Percentiles rank a stretch among this genome's conserved stretches.
Conservation (phyloP, 2,113 vertebrate species). For the Grammomys dolichurus region DNA sequence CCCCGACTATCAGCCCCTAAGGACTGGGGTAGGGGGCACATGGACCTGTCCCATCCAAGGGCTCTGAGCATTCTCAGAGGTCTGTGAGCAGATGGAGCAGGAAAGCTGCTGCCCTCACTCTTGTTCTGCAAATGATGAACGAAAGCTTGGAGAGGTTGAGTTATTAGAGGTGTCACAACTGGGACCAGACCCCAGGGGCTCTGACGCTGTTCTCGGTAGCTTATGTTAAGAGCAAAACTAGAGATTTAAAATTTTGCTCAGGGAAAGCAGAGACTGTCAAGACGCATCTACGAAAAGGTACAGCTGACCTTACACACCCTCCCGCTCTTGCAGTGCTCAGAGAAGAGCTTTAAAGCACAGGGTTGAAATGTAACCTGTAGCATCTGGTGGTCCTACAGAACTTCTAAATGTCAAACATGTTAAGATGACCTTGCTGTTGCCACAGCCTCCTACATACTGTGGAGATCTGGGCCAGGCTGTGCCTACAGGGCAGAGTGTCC, state of each 20-base stretch:
- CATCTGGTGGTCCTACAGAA: constrained; percentile 11
- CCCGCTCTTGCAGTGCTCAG: background rate
- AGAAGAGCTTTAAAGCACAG: background rate
- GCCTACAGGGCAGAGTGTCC: background rate
- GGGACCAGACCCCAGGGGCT: background rate
- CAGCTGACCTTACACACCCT: background rate
- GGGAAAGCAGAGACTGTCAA: background rate
- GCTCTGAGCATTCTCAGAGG: background rate
- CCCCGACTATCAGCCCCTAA: background rate
- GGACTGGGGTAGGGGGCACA: background rate
- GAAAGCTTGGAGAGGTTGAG: background rate
- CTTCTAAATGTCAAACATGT: constrained; percentile 39
- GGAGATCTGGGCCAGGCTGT: background rate
- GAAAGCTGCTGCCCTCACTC: background rate
- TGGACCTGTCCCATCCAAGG: background rate
- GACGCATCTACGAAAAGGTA: background rate
- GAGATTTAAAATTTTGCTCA: background rate
- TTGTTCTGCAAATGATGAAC: background rate
- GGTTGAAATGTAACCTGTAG: background rate
- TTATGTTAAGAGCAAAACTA: constrained; percentile 11
- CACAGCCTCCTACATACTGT: background rate
- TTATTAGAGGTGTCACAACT: background rate
- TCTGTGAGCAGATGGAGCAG: background rate
- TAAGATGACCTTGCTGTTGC: background rate
- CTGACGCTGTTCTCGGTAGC: background rate